These are phyloP conservation scores for Ptyas mucosa DNA, from an alignment of 2,113 vertebrate species.

Conservation along the genomic window DNA sequence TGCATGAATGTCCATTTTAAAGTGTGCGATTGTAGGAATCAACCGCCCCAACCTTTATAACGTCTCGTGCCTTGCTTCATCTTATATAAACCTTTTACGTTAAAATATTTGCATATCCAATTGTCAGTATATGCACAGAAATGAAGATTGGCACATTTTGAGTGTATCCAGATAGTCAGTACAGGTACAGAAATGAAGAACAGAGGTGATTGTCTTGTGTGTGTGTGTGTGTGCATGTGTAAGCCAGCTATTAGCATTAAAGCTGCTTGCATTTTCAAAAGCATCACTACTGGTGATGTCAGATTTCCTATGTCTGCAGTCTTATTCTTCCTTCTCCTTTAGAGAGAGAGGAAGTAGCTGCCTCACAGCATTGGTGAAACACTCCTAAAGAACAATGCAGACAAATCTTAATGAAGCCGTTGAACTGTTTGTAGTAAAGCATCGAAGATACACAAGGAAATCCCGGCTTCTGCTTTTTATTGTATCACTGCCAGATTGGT, in stretches of 20 bases:
- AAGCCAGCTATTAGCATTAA: not conserved
- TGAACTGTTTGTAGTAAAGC: not conserved
- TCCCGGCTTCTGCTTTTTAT: not conserved
- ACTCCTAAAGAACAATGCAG: not conserved
- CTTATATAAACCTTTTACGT: not conserved
- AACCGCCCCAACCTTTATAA: too few species aligned
- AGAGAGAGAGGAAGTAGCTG: not conserved
- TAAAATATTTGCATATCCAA: not conserved
- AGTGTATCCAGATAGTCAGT: too few species aligned
- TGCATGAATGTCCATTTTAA: not conserved
- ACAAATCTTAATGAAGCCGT: not conserved
- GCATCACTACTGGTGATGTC: not conserved
- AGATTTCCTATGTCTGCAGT: not conserved
- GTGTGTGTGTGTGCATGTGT: too few species aligned
- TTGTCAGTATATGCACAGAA: not conserved
- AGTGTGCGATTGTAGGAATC: not conserved
- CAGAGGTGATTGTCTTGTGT: not conserved
- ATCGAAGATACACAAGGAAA: not conserved
- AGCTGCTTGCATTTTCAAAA: not conserved
- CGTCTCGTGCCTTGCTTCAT: not conserved
- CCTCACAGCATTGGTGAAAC: not conserved
- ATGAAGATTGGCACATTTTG: not conserved
- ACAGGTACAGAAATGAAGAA: not conserved
- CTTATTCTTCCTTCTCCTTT: not conserved
- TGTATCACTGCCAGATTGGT: not conserved